phyloP scores from a whole-genome alignment of 2,113 vertebrate species.

The Nothocercus nigrocapillus region DNA sequence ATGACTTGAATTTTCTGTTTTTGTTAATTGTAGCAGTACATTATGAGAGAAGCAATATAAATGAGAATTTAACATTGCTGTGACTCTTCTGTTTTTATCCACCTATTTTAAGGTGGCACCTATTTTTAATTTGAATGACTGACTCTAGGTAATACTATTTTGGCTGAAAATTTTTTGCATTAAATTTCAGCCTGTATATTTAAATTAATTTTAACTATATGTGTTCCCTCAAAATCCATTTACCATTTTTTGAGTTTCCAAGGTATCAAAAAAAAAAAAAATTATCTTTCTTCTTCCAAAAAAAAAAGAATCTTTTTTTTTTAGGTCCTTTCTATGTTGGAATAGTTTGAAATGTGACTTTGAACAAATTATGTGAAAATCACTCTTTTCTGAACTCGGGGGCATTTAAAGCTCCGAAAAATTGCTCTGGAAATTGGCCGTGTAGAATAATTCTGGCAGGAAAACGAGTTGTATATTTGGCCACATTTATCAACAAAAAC shows the following conservation, averaged over 20 bases:
- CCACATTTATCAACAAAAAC: background rate
- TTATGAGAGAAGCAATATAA: background rate
- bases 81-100: background rate
- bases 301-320: background rate
- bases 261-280: background rate
- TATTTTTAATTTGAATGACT: background rate
- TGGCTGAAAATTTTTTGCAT: background rate
- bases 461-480: background rate
- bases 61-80: background rate
- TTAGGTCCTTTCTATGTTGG: background rate
- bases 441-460: background rate
- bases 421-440: background rate
- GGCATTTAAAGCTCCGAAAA: background rate
- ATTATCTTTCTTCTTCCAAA: background rate
- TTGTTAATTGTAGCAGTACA: background rate
- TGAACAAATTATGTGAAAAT: background rate
- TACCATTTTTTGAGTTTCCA: background rate
- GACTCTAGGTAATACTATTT: background rate
- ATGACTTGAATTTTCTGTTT: background rate
- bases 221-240: background rate
- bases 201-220: background rate
- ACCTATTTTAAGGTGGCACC: background rate
- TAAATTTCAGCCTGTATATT: background rate
- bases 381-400: background rate
- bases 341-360: background rate